phyloP scores from a whole-genome alignment of 2,113 vertebrate species.

The Verasper variegatus region DNA sequence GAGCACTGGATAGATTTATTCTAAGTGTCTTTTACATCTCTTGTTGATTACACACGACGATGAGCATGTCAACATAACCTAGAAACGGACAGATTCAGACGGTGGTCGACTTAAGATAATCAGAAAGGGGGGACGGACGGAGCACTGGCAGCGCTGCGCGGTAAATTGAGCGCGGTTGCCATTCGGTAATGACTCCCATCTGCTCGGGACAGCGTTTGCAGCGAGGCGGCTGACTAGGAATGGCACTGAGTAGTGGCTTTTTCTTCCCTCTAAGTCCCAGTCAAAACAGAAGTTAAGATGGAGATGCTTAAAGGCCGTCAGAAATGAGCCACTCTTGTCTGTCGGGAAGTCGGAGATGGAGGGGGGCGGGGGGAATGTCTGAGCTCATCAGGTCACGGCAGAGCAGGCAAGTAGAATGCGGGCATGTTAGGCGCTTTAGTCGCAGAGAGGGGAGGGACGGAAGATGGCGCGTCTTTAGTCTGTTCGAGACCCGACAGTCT shows the following conservation, averaged over 20 bases:
- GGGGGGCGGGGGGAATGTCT: conserved; percentile 42
- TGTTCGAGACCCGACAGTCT: neutral
- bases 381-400: conserved; percentile 73
- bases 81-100: conserved; percentile 41
- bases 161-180: conserved; percentile 76
- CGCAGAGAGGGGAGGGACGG: neutral
- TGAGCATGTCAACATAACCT: conserved; percentile 40
- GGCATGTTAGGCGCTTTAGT: conserved; percentile 36
- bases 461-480: conserved; percentile 27
- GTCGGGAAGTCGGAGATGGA: conserved; percentile 18
- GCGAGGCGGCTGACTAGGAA: conserved; percentile 71
- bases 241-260: conserved; percentile 50
- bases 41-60: conserved; percentile 33
- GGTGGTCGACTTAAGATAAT: conserved; percentile 46
- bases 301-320: conserved; percentile 57
- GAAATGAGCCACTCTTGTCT: conserved; percentile 51
- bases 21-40: conserved; percentile 33
- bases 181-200: conserved; percentile 76
- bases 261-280: conserved; percentile 26
- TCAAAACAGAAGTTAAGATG: conserved; percentile 73
- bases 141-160: conserved; percentile 53
- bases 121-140: conserved; percentile 39
- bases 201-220: conserved; percentile 67
- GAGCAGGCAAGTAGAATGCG: conserved; percentile 60
- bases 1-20: conserved; percentile 32